A percentile compares a stretch with the other conserved stretches of the same genome.
These are phyloP conservation scores for Gnathonemus longibarbis DNA, from an alignment of 2,113 vertebrate species.

Conservation along the genomic window DNA sequence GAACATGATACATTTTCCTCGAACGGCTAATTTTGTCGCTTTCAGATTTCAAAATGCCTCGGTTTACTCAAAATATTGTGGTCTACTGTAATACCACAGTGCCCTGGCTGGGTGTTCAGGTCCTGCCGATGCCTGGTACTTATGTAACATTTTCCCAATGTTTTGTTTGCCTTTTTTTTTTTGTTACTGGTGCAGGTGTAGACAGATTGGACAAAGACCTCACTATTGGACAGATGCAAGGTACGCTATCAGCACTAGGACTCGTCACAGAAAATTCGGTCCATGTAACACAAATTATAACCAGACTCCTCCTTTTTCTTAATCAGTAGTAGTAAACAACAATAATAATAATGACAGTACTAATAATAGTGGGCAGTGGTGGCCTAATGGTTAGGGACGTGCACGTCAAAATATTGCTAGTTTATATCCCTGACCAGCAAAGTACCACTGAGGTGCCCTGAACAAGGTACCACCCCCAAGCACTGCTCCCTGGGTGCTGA, in stretches of 20 bases:
- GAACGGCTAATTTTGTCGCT: not conserved
- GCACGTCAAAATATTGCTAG: too few species aligned
- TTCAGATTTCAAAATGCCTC: not conserved
- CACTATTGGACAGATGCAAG: slow-evolving; percentile 98
- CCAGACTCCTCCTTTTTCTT: not conserved
- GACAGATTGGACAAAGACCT: slow-evolving; percentile 98
- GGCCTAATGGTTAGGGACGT: too few species aligned
- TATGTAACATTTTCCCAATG: not conserved
- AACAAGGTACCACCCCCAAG: too few species aligned
- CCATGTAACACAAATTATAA: not conserved
- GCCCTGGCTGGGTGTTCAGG: not conserved
- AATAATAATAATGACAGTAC: too few species aligned
- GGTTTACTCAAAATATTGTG: not conserved
- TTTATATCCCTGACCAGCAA: too few species aligned
- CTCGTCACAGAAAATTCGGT: not conserved
- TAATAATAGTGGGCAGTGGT: too few species aligned
- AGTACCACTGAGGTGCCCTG: too few species aligned
- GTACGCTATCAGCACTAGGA: slow-evolving; percentile 47
- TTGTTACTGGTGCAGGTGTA: slow-evolving; percentile 65
- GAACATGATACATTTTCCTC: not conserved
- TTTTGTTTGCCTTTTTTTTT: not conserved
- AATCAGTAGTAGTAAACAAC: not conserved
- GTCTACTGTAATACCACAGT: not conserved
- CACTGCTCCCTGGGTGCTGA: rapidly evolving
- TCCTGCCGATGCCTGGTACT: not conserved